A percentile compares a stretch with the other conserved stretches of the same genome.
These are phyloP conservation scores for Erethizon dorsatum DNA, from an alignment of 2,797 vertebrate species.

Conservation along the genomic window DNA sequence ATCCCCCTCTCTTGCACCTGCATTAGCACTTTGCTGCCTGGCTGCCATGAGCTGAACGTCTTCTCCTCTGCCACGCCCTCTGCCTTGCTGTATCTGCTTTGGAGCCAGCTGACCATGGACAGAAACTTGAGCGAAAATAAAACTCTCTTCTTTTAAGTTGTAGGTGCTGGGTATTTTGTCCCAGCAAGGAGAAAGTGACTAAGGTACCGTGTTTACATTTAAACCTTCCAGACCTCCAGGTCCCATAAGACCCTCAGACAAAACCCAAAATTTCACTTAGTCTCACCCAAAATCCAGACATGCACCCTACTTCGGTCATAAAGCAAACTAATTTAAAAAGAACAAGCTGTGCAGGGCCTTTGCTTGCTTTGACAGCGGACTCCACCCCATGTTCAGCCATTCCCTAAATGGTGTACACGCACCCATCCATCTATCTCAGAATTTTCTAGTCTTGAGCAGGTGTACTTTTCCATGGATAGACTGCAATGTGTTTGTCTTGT, in stretches of 20 bases:
- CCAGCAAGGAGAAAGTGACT: background rate
- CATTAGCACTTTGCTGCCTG: too few relatives aligned
- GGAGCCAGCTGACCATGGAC: too few relatives aligned
- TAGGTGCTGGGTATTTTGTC: background rate
- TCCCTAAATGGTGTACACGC: rapidly evolving
- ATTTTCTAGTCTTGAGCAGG: background rate
- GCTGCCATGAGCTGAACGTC: too few relatives aligned
- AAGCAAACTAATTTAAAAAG: background rate
- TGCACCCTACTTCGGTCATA: rapidly evolving
- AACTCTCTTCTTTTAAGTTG: background rate
- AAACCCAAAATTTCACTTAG: background rate
- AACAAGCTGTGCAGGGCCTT: rapidly evolving
- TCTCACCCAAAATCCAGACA: background rate
- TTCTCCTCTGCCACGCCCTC: too few relatives aligned
- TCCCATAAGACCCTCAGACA: background rate
- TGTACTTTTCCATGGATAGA: rapidly evolving
- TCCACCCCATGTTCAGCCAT: rapidly evolving
- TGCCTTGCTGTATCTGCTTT: too few relatives aligned
- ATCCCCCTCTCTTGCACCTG: too few relatives aligned
- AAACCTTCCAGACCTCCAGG: background rate
- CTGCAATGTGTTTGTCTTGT: too few relatives aligned
- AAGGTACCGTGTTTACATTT: background rate
- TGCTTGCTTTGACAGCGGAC: rapidly evolving
- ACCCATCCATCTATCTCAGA: background rate
- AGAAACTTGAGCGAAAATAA: background rate